Conservation (phyloP, 2,797 vertebrate genomes). For the Amblyraja radiata region DNA sequence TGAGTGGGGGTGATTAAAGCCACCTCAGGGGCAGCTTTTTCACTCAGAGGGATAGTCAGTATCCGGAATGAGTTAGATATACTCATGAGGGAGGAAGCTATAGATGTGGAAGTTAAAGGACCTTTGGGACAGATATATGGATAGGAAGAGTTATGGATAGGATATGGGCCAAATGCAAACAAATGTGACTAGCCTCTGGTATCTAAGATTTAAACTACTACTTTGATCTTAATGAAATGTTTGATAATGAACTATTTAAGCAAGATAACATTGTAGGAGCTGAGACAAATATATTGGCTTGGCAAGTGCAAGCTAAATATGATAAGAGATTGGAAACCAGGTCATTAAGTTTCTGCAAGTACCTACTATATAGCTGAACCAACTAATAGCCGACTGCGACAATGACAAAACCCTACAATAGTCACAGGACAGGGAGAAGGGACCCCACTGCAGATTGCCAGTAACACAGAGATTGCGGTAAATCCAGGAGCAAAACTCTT, state of each 20-base stretch:
- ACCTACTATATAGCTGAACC: neutral
- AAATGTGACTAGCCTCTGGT: too few relatives aligned
- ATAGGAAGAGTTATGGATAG: too few relatives aligned
- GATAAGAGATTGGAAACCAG: neutral
- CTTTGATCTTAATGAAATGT: neutral
- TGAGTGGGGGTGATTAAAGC: too few relatives aligned
- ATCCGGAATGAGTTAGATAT: too few relatives aligned
- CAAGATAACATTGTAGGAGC: neutral
- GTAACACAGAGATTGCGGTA: neutral
- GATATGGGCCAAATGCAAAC: too few relatives aligned
- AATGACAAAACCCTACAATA: too few relatives aligned
- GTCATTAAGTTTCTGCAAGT: neutral
- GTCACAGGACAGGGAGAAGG: neutral
- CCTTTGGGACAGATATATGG: too few relatives aligned
- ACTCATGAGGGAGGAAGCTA: too few relatives aligned
- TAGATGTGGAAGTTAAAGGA: too few relatives aligned
- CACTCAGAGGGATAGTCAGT: too few relatives aligned
- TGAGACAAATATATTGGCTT: neutral
- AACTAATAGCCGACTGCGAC: neutral
- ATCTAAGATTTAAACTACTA: neutral
- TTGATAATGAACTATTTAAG: neutral
- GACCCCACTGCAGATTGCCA: neutral
- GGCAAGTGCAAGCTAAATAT: neutral
- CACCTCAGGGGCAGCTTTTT: too few relatives aligned
- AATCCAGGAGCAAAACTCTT: too few relatives aligned